Conservation (phyloP, 2,888 invertebrate species). For the Amphipyra tragopoginis region DNA sequence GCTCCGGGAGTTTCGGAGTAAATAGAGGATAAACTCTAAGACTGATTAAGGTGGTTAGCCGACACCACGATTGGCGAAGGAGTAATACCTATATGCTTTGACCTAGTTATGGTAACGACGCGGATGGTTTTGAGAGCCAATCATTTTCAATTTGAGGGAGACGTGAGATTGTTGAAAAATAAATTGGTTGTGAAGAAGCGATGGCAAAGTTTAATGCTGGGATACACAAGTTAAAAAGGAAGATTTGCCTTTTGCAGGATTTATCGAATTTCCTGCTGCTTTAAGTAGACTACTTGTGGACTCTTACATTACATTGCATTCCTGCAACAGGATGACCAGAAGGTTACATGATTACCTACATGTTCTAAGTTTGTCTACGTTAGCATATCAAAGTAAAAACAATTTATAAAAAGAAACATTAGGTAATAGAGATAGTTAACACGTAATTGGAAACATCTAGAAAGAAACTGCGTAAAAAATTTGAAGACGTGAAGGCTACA, state of each 20-base stretch:
- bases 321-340: too few species aligned
- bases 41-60: constrained; percentile 34
- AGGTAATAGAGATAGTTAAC: too few species aligned
- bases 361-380: too few species aligned
- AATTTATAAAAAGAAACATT: too few species aligned
- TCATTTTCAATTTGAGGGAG: constrained; percentile 36
- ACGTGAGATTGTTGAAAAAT: constrained; percentile 21
- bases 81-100: constrained; percentile 31
- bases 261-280: too few species aligned
- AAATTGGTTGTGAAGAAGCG: constrained; percentile 21
- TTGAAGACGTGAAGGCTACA: not conserved
- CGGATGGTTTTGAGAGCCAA: constrained; percentile 34
- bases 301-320: too few species aligned
- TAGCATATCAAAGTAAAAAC: too few species aligned
- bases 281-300: too few species aligned
- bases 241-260: not conserved
- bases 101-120: constrained; percentile 25
- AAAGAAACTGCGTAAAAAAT: constrained; percentile 3
- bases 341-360: too few species aligned
- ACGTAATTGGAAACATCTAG: not conserved
- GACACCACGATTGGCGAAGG: constrained; percentile 16
- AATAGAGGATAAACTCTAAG: constrained; percentile 11
- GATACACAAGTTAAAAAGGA: constrained; percentile 1
- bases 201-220: constrained; percentile 11
- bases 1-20: not conserved